Conservation (phyloP, 2,888 invertebrate genomes). For the Sphaerophoria rueppellii region DNA sequence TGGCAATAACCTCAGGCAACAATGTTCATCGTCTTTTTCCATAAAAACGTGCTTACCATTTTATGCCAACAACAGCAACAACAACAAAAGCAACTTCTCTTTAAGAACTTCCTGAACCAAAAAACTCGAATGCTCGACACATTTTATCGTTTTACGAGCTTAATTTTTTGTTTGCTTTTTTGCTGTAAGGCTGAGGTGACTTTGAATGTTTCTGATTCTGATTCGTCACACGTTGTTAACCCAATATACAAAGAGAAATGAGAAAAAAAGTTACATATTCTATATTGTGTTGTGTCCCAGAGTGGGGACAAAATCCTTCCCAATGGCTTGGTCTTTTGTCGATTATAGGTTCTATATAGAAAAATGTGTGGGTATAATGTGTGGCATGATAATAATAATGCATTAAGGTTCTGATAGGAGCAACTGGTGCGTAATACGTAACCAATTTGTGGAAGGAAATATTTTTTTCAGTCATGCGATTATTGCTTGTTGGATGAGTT, state of each 20-base stretch:
- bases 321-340: conserved; percentile 28
- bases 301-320: conserved; percentile 24
- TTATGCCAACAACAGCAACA: neutral
- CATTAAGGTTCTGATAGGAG: conserved; percentile 35
- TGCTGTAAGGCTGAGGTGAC: conserved; percentile 3
- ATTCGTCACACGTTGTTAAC: conserved; percentile 29
- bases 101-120: conserved; percentile 7
- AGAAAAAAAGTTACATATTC: neutral
- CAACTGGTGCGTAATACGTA: conserved; percentile 60
- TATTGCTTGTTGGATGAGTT: conserved; percentile 44
- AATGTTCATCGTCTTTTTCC: neutral
- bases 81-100: neutral
- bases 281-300: conserved; percentile 8
- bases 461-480: conserved; percentile 46
- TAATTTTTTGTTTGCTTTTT: neutral
- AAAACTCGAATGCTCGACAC: conserved; percentile 1
- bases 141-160: conserved; percentile 21
- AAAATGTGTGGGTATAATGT: neutral
- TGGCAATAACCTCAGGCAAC: neutral
- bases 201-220: conserved; percentile 28
- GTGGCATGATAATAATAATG: conserved; percentile 17
- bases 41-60: neutral
- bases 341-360: conserved; percentile 5
- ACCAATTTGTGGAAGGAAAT: conserved; percentile 41
- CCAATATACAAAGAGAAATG: conserved; percentile 5